Base-by-base conservation (phyloP, 2,113 vertebrate genomes). In the Phylloscopus trochilus region DNA sequence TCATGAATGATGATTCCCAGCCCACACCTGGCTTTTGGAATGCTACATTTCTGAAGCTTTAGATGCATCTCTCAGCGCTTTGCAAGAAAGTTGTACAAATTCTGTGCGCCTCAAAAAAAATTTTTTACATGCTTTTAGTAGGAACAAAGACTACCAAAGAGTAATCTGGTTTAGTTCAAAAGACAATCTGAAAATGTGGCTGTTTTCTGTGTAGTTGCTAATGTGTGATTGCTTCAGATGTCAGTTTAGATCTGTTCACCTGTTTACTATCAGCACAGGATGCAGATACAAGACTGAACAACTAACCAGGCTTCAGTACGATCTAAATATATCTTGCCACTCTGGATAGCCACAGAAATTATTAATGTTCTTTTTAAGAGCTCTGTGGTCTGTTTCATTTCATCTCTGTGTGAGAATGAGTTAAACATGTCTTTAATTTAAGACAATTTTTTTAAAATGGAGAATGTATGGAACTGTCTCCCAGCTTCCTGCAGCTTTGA, bases 11-110 rank as follows among this genome's bases (percentile, higher is more conserved):
- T 92, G 60, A 89, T 95, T 95, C 78, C 55, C 91, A 91, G 64
- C 95, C 95, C 85, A 96, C 96, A 89, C 95, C 76, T 96, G 73
- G 83, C 51, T 91, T 92, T 89, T 82, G 76, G 79, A 92, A 73
- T 90, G 87, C 79, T 93, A 33, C 67, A 67, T 91, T 90, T 94
- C 80, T 95, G 79, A 94, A 95, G 89, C 62, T 67, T 92, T 35
- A 91, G 85, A 72, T 79, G 85, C 72, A 62, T 90, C 85, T 89
- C 83, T 90, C 66, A 84, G 92, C 60, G 94, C 60, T 75, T 58
- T 90, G 58, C 77, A 90, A 64, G 37, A 53, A 74, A 69, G 72
- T 79, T 81, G 63, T 73, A 73, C 59, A 60, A 60, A 64, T 75
- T 76, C 35, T 53, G 31, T 67, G 62, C 70, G 64, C 46, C 18